These are phyloP conservation scores for Coturnix japonica DNA, from an alignment of 2,113 vertebrate species.

Conservation along the genomic window DNA sequence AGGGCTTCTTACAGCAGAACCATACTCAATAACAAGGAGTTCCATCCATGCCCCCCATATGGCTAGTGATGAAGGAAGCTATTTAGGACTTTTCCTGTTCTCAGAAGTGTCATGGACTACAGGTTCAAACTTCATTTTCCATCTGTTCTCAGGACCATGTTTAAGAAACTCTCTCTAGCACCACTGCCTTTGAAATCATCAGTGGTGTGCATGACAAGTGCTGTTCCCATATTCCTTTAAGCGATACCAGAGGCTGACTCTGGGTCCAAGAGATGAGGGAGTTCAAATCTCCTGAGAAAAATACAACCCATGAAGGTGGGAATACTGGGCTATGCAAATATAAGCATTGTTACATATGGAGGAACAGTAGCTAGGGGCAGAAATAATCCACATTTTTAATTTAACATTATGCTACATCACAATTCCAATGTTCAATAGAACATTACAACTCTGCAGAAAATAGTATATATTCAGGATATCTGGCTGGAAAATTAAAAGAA, in stretches of 20 bases:
- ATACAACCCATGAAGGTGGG: background rate
- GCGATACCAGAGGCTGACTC: background rate
- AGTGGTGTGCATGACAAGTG: background rate
- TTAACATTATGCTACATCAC: background rate
- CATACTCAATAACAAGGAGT: background rate
- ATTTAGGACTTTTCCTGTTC: background rate
- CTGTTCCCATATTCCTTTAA: background rate
- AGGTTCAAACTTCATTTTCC: background rate
- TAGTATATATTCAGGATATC: background rate
- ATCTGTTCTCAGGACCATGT: background rate
- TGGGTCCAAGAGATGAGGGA: background rate
- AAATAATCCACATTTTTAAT: background rate
- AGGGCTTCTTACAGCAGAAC: slow-evolving; percentile 20
- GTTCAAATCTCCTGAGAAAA: background rate
- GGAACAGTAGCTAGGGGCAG: background rate
- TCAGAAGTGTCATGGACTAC: background rate
- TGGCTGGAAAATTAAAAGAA: background rate
- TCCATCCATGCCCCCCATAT: background rate
- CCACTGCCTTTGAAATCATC: background rate
- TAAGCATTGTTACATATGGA: background rate
- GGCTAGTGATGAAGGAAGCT: slow-evolving; percentile 37
- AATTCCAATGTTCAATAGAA: background rate
- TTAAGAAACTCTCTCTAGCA: background rate
- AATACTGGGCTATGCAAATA: background rate
- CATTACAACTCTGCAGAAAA: background rate